These are phyloP conservation scores for Tachysurus vachellii DNA, from an alignment of 2,113 vertebrate genomes.

Conservation along the genomic window DNA sequence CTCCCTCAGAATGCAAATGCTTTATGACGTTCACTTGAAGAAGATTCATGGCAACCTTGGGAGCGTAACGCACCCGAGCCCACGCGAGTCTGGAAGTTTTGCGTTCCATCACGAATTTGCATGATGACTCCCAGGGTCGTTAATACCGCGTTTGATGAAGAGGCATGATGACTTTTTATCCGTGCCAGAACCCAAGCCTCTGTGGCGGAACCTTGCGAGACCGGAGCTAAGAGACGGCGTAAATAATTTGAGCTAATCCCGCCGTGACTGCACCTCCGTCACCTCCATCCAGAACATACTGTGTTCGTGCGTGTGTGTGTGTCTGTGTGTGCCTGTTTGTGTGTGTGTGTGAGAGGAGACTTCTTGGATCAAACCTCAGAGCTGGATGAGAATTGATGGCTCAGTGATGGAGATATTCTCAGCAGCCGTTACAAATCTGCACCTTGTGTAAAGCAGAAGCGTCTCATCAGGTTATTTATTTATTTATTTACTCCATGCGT, in stretches of 20 bases:
- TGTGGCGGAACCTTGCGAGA: background rate
- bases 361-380: conserved; percentile 23
- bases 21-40: conserved; percentile 47
- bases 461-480: conserved; percentile 47
- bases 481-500: conserved; percentile 40
- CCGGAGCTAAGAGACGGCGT: conserved; percentile 35
- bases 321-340: conserved; percentile 14
- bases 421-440: conserved; percentile 48
- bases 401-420: conserved; percentile 29
- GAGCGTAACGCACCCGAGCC: conserved; percentile 31
- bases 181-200: conserved; percentile 34
- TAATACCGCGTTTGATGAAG: conserved; percentile 54
- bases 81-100: conserved; percentile 31
- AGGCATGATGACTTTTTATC: conserved; percentile 40
- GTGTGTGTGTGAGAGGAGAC: background rate
- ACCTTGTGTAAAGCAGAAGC: conserved; percentile 29
- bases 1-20: conserved; percentile 44
- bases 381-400: conserved; percentile 23
- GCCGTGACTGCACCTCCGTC: conserved; percentile 20
- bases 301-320: background rate
- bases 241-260: conserved; percentile 48
- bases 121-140: conserved; percentile 53
- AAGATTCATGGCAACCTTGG: conserved; percentile 57
- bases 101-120: conserved; percentile 50
- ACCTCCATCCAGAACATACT: conserved; percentile 22